phyloP scores from a whole-genome alignment of 2,888 invertebrate genomes.

The Alentia gelatinosa region DNA sequence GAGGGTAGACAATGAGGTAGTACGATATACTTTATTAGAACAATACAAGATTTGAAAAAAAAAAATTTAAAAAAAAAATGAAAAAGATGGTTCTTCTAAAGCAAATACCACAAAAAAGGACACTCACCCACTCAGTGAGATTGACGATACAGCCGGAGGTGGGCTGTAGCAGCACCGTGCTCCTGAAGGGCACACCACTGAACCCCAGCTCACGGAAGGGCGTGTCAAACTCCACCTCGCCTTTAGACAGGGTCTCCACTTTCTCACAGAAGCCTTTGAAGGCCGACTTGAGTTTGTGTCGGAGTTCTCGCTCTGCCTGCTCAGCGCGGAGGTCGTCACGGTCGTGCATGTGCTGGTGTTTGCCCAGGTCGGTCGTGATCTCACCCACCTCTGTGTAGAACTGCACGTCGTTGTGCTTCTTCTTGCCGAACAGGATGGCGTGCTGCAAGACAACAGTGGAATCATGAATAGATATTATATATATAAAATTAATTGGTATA shows the following conservation, averaged over 20 bases:
- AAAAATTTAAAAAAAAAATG: too few species aligned
- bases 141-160: constrained; percentile 98
- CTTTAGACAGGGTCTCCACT: constrained; percentile 95
- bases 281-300: constrained; percentile 97
- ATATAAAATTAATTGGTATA: too few species aligned
- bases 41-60: too few species aligned
- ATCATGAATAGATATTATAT: neutral
- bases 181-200: constrained; percentile 97
- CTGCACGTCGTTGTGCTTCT: constrained; percentile 99
- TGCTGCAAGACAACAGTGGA: constrained; percentile 83
- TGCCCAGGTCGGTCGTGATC: constrained; percentile 99
- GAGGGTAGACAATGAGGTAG: too few species aligned
- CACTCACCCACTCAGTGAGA: constrained; percentile 94
- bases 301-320: constrained; percentile 95
- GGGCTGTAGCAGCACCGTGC: constrained; percentile 96
- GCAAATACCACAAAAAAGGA: too few species aligned
- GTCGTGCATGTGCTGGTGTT: constrained; percentile 99
- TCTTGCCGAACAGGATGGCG: constrained; percentile 99
- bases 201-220: constrained; percentile 99
- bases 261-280: constrained; percentile 99
- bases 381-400: constrained; percentile 99
- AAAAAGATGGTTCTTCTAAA: too few species aligned
- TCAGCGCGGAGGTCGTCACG: constrained; percentile 99
- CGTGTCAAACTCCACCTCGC: constrained; percentile 98
- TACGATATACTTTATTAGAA: too few species aligned